These are phyloP conservation scores for Artibeus lituratus DNA, from an alignment of 2,797 vertebrate genomes.

Conservation along the genomic window DNA sequence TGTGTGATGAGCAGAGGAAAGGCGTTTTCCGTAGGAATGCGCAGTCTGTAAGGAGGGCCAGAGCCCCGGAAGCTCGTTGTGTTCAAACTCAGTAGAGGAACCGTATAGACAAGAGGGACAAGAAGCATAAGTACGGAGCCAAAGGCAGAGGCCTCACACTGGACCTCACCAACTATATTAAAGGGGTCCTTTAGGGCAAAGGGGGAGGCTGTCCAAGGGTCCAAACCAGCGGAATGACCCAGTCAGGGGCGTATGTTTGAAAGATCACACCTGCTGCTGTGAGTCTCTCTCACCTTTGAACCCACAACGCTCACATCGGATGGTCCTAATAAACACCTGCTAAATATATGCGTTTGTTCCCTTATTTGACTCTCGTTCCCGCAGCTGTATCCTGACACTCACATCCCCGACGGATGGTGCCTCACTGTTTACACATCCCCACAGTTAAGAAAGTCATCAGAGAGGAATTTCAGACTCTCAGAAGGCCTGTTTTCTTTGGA, in stretches of 20 bases:
- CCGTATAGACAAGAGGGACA: background rate
- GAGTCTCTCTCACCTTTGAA: background rate
- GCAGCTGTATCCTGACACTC: background rate
- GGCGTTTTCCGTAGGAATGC: background rate
- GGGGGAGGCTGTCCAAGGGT: background rate
- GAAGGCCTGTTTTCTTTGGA: constrained; percentile 44
- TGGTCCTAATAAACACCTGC: background rate
- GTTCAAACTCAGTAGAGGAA: background rate
- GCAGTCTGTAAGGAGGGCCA: background rate
- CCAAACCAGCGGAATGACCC: background rate
- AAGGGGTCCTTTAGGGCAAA: background rate
- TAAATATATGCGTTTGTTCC: background rate
- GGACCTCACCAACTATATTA: background rate
- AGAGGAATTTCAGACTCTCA: constrained; percentile 38
- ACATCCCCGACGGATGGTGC: background rate
- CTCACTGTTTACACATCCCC: background rate
- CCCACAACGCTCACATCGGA: background rate
- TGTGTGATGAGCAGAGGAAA: background rate
- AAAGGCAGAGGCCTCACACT: background rate
- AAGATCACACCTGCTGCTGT: background rate
- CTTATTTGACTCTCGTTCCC: background rate
- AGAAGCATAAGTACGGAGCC: background rate
- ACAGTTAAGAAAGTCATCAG: constrained; percentile 35
- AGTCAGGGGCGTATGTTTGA: background rate
- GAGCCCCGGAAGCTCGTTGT: background rate